Base-by-base conservation (phyloP, 2,797 vertebrate species). In the Sparidentex hasta region DNA sequence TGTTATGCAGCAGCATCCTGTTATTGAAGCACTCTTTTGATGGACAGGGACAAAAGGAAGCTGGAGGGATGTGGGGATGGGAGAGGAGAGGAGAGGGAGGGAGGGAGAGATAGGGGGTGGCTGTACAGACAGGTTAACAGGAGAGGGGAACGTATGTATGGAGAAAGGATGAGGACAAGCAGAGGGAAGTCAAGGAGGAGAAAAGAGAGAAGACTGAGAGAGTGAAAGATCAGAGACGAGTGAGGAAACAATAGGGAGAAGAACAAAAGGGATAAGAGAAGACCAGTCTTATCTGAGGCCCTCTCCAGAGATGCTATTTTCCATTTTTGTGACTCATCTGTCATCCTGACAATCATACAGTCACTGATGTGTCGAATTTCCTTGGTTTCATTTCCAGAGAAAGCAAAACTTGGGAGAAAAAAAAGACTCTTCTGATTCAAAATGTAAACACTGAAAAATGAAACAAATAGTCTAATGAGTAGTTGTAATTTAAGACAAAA, bases 291-390 rank as follows among this genome's bases (percentile, higher is more conserved):
- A 76, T 70, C 61, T 61, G 33, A 70, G 47, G 23, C 64, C 44
- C 69, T 67, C 70, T 80, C 46, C 61, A 55, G 78, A 86, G 73
- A 84, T 62, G 66, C 66, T 61, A 58, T 85, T 83, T 66, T 83
- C 83, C 67, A 73, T 84, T 62, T 75, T 17, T 80, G 66, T 73
- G 79, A 83, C 21, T 64, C 71, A 69, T 67, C 74, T 87, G 81
- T 82, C 81, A 81, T 77, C 77, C 72, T 84, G 84, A 84, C 84
- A 87, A 78, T 85, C 84, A 85, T 54, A 25, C 27, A 82, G 23
- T 69, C 80, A 59, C 69, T 84, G 61, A 48, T 71, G 78, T 71
- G 80, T 80, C 63, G 70, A 86, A 50, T 81, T 82, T 77, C 70
- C 21, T 23, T 38, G 62, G 56, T 43, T 69, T 76, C 54, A 72